Percentiles rank a stretch among this genome's conserved stretches.
These are phyloP conservation scores for Auanema sp. DNA, from an alignment of 2,888 invertebrate genomes.

Conservation along the genomic window DNA sequence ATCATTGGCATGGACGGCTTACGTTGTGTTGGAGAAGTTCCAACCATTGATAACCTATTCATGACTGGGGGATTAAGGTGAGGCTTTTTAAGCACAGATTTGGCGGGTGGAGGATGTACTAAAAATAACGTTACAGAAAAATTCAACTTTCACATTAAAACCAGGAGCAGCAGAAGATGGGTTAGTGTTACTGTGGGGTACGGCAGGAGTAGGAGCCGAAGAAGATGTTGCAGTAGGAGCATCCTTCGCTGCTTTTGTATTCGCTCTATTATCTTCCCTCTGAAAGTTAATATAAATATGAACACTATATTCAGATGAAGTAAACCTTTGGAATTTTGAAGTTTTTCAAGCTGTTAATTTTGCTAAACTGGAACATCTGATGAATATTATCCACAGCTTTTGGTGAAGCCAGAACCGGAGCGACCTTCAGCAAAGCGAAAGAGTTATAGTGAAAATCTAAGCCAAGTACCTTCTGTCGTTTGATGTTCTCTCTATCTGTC, in stretches of 20 bases:
- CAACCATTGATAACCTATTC: neutral
- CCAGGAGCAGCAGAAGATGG: neutral
- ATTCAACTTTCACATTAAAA: slow-evolving; percentile 2
- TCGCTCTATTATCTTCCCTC: neutral
- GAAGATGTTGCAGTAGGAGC: neutral
- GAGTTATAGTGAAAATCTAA: neutral
- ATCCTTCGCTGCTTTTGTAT: neutral
- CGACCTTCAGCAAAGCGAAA: neutral
- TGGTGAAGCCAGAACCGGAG: neutral
- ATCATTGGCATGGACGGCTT: slow-evolving; percentile 11
- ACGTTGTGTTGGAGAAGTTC: neutral
- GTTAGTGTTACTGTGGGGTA: neutral
- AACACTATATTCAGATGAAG: neutral
- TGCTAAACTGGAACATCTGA: slow-evolving; percentile 13
- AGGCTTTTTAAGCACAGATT: neutral
- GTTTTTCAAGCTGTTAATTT: slow-evolving; percentile 26
- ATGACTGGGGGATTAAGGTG: too few species aligned
- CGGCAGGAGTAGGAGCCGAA: too few species aligned
- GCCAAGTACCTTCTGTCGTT: slow-evolving; percentile 7
- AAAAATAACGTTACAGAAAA: neutral
- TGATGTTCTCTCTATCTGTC: slow-evolving; percentile 9
- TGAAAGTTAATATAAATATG: neutral
- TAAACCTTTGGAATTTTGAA: slow-evolving; percentile 36
- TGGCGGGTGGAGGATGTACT: neutral
- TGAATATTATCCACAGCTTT: neutral